Evolutionary conservation across 2,888 invertebrate species (phyloP).

Genomic region (Quadroppia sp.): DNA sequence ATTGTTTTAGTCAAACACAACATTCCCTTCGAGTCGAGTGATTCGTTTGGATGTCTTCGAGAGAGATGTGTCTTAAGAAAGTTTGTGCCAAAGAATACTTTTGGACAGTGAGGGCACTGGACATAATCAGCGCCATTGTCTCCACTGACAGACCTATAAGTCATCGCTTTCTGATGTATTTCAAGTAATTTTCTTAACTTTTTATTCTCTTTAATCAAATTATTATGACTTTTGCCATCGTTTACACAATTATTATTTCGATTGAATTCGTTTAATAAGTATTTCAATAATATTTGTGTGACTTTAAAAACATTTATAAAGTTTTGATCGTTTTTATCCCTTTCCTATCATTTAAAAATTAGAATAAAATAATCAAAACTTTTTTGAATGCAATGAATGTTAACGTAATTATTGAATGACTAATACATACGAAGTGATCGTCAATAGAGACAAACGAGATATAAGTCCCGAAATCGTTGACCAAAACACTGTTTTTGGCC

Average conservation of each 20-base stretch:
- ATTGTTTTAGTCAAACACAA: not conserved
- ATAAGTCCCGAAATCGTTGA: slow-evolving; percentile 16
- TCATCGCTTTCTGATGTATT: slow-evolving; percentile 40
- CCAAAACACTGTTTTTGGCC: not conserved
- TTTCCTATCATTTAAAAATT: slow-evolving; percentile 11
- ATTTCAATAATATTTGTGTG: slow-evolving; percentile 35
- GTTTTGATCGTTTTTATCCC: slow-evolving; percentile 8
- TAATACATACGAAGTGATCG: not conserved
- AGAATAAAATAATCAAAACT: slow-evolving; percentile 2
- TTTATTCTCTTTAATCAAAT: slow-evolving; percentile 34
- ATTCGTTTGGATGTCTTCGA: slow-evolving; percentile 34
- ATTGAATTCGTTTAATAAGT: slow-evolving; percentile 28
- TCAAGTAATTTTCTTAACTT: slow-evolving; percentile 38
- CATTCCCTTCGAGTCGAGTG: slow-evolving; percentile 32
- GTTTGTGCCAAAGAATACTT: slow-evolving; percentile 30
- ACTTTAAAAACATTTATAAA: slow-evolving; percentile 29
- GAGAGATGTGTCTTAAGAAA: slow-evolving; percentile 34
- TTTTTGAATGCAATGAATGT: not conserved
- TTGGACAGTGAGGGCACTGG: slow-evolving; percentile 39
- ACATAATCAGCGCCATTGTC: slow-evolving; percentile 10
- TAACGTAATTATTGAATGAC: not conserved
- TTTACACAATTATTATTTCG: not conserved
- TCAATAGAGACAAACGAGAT: not conserved
- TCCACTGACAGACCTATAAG: slow-evolving; percentile 24
- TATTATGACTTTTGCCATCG: slow-evolving; percentile 17